Evolutionary conservation across 2,888 invertebrate genomes (phyloP), one percentile per base, ranked within the genome.

Genomic region (Lomographa bimaculata): DNA sequence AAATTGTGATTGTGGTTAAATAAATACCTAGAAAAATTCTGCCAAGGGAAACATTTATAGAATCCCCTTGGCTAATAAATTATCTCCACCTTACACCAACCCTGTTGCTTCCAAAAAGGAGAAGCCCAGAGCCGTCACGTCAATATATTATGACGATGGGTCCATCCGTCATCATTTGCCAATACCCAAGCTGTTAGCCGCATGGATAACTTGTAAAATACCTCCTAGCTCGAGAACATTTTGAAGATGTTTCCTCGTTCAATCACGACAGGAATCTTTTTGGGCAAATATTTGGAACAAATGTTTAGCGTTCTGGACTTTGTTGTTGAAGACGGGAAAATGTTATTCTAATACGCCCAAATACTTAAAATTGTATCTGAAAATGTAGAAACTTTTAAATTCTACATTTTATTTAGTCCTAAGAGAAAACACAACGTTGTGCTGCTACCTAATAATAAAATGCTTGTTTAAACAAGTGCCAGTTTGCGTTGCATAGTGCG

Each of bases 101-200:
- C 26, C 12, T 11, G 24, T 36, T 26, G 14, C 28, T 11, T 33
- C 23, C 28, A 25, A 17, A 32, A 21, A 29, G 36, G 50, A 32
- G 41, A 52, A 54, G 7, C 53, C 53, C 37, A 42, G 54, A 52
- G 23, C 52, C 52, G 35, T 52, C 54, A 36, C 23, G 21, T 60
- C 64, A 60, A 64, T 64, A 58, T 60, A 59, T 60, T 55, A 60
- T 50, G 45, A 52, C 55, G 56, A 53, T 50, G 34, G 27, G 44
- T 43, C 60, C 60, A 71, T 74, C 69, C 64, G 64, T 74, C 71
- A 71, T 69, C 66, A 71, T 74, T 71, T 71, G 68, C 66, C 63
- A 56, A 58, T 57, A 62, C 50, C 55, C 57, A 57, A 54, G 46
- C 52, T 53, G 51, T 60, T 54, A 41, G 36, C 36, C 53, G 57